These are phyloP conservation scores for Jordanella pulchra DNA, from an alignment of 2,797 vertebrate genomes.

Conservation along the genomic window DNA sequence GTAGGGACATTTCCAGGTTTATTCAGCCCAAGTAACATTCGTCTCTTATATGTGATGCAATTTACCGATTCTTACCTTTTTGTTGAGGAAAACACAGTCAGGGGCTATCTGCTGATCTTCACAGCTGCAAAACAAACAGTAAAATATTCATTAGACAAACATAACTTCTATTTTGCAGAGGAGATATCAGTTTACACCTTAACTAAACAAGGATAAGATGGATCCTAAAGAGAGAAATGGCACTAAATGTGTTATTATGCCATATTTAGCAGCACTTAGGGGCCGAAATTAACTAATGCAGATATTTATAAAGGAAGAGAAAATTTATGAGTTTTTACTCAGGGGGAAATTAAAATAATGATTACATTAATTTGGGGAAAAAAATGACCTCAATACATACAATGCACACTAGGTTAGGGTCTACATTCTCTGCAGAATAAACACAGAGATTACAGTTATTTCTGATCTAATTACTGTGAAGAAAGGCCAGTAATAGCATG, in stretches of 20 bases:
- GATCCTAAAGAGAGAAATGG: neutral
- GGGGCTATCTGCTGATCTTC: conserved; percentile 64
- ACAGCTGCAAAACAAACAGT: conserved; percentile 68
- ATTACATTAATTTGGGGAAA: neutral
- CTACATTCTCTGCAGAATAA: neutral
- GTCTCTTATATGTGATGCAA: neutral
- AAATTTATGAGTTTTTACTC: neutral
- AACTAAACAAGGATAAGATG: neutral
- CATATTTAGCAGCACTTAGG: conserved; percentile 25
- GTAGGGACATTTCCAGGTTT: conserved; percentile 7
- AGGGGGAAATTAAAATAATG: neutral
- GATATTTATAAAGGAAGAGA: neutral
- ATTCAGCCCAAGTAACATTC: neutral
- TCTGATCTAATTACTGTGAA: neutral
- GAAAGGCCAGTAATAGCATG: neutral
- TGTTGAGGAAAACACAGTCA: conserved; percentile 55
- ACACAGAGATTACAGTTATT: neutral
- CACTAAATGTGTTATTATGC: neutral
- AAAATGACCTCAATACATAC: neutral
- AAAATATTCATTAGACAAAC: conserved; percentile 24
- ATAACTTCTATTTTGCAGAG: neutral
- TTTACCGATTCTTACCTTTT: conserved; percentile 64
- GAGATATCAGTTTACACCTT: neutral
- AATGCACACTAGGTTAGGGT: neutral
- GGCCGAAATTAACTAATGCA: conserved; percentile 18